phyloP scores from a whole-genome alignment of 2,888 invertebrate species.

The Zootermopsis nevadensis region DNA sequence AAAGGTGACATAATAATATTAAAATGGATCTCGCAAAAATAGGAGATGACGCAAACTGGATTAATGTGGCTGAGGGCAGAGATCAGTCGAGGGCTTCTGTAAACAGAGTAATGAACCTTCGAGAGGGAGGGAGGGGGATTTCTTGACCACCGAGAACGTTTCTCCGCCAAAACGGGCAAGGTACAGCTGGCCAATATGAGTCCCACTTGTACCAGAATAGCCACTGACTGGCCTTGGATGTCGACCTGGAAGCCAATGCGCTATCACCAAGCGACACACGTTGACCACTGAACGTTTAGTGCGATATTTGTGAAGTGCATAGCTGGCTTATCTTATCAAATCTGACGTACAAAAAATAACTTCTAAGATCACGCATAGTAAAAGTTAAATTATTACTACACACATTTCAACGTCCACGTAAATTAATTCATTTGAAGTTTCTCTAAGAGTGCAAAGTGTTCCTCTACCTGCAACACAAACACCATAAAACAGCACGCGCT shows the following conservation, averaged over 20 bases:
- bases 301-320: background rate
- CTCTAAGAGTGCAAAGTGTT: background rate
- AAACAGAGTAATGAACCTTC: too few relatives aligned
- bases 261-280: background rate
- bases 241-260: background rate
- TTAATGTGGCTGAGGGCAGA: too few relatives aligned
- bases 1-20: too few relatives aligned
- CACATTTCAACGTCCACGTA: background rate
- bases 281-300: background rate
- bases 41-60: too few relatives aligned
- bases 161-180: too few relatives aligned
- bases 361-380: background rate
- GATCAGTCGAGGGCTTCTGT: too few relatives aligned
- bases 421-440: background rate
- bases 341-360: background rate
- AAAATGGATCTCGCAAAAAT: too few relatives aligned
- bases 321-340: constrained; percentile 1
- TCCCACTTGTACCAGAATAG: too few relatives aligned
- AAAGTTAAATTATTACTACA: background rate
- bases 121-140: too few relatives aligned
- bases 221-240: background rate
- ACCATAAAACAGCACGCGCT: background rate
- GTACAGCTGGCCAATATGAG: too few relatives aligned
- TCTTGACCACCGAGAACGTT: too few relatives aligned
- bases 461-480: background rate